Percentiles rank a stretch among this genome's conserved stretches.
These are phyloP conservation scores for Platalea minor DNA, from an alignment of 2,797 vertebrate genomes.

Conservation along the genomic window DNA sequence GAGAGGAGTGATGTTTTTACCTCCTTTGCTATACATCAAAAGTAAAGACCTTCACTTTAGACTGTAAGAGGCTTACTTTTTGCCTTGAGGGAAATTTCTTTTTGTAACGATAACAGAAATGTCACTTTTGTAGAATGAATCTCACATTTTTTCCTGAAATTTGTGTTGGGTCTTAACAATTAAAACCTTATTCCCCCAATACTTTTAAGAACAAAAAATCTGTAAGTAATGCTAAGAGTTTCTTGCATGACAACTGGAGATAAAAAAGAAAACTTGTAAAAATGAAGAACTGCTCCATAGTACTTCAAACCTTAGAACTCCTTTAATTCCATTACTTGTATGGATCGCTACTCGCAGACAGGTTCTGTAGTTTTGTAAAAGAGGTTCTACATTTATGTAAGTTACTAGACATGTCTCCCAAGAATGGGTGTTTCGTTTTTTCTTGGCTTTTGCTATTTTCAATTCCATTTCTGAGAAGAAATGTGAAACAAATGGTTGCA, in stretches of 20 bases:
- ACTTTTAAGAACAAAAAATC: not conserved
- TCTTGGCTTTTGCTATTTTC: not conserved
- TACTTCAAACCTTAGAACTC: not conserved
- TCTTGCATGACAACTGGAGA: not conserved
- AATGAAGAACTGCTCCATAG: not conserved
- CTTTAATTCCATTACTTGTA: not conserved
- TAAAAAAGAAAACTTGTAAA: not conserved
- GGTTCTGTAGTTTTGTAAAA: not conserved
- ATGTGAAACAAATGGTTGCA: not conserved
- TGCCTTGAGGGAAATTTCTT: not conserved
- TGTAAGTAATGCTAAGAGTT: not conserved
- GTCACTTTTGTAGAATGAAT: not conserved
- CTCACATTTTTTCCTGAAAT: not conserved
- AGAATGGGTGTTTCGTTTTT: not conserved
- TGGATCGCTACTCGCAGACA: not conserved
- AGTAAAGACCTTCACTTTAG: not conserved
- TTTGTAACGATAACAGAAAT: not conserved
- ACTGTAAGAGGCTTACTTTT: not conserved
- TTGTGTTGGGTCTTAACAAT: not conserved
- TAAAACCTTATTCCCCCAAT: not conserved
- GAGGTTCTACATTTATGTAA: not conserved
- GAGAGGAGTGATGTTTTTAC: not conserved
- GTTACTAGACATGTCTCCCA: not conserved
- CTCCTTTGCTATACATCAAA: not conserved
- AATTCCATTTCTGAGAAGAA: not conserved